Conservation (phyloP, 2,888 invertebrate genomes). For the Orthonychiurus folsomi region DNA sequence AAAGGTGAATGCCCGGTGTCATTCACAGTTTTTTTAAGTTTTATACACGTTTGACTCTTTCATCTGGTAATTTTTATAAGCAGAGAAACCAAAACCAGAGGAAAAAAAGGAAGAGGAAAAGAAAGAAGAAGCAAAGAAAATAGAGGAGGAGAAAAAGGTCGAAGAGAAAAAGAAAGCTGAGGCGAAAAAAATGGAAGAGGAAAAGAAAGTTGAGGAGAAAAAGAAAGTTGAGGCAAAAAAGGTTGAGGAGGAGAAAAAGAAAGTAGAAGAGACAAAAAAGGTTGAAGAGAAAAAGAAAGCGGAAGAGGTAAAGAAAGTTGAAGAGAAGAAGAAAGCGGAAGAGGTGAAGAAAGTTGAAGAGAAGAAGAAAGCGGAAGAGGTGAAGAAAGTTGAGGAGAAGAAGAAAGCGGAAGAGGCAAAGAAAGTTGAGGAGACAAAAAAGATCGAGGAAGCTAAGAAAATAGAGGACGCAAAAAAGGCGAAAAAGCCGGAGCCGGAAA, state of each 20-base stretch:
- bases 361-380: conserved; percentile 14
- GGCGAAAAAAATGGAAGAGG: conserved; percentile 17
- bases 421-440: conserved; percentile 29
- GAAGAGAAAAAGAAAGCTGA: conserved; percentile 19
- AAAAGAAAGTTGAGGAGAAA: conserved; percentile 14
- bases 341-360: conserved; percentile 18
- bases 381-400: conserved; percentile 41
- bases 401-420: conserved; percentile 43
- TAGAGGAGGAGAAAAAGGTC: conserved; percentile 20
- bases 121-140: conserved; percentile 21
- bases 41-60: neutral
- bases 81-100: conserved; percentile 34
- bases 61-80: conserved; percentile 18
- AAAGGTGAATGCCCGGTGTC: conserved; percentile 47
- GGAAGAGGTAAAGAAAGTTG: conserved; percentile 48
- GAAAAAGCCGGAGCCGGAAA: conserved; percentile 25
- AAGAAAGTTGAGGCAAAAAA: conserved; percentile 42
- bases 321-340: conserved; percentile 26
- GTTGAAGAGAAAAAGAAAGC: conserved; percentile 12
- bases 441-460: conserved; percentile 42
- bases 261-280: conserved; percentile 28
- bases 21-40: conserved; percentile 4
- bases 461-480: conserved; percentile 43
- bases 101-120: conserved; percentile 21
- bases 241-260: conserved; percentile 42